Evolutionary conservation across 2,888 invertebrate genomes (phyloP).

Genomic region (Phorcus lineatus): DNA sequence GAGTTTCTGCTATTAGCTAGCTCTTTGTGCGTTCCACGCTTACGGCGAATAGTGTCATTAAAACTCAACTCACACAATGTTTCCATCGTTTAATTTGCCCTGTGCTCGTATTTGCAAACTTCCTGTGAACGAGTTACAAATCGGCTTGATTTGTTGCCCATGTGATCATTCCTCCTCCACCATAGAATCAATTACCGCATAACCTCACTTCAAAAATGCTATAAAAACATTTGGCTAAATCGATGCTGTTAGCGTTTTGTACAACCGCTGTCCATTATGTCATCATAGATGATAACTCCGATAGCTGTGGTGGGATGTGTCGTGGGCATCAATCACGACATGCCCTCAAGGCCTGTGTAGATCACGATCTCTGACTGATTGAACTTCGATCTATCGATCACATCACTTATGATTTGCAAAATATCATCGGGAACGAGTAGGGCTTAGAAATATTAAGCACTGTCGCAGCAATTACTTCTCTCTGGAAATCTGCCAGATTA

Average conservation of each 20-base stretch:
- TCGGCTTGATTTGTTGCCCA: not conserved
- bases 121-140: not conserved
- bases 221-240: constrained; percentile 4
- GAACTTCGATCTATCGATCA: not conserved
- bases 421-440: no score
- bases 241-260: not conserved
- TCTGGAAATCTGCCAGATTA: no score
- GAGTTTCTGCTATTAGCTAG: not conserved
- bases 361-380: not conserved
- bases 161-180: not conserved
- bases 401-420: no score
- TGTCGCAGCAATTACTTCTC: no score
- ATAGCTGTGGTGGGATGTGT: not conserved
- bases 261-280: not conserved
- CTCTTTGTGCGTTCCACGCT: not conserved
- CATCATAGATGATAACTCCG: not conserved
- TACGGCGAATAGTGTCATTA: constrained; percentile 1
- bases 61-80: not conserved
- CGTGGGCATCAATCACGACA: no score
- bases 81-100: not conserved
- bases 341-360: no score
- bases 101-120: constrained; percentile 1
- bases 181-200: not conserved
- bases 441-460: no score
- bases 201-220: not conserved